These are phyloP conservation scores for Drosophila multiciliata DNA, from an alignment of 2,888 invertebrate species.

Conservation along the genomic window DNA sequence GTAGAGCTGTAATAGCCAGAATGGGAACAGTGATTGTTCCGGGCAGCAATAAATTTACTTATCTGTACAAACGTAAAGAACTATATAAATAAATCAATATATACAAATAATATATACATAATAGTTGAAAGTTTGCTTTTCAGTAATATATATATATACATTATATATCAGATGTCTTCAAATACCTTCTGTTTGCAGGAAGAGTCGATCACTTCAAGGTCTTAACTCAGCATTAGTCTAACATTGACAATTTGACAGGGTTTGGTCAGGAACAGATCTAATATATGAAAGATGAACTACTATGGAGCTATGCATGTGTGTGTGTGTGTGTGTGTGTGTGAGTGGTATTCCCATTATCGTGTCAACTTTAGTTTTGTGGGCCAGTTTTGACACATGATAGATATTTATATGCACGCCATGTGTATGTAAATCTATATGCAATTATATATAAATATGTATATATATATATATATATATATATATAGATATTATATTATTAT, in stretches of 20 bases:
- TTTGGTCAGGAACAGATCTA: conserved; percentile 11
- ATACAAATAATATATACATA: background rate
- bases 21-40: background rate
- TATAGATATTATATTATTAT: conserved; percentile 4
- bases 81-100: background rate
- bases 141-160: background rate
- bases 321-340: conserved; percentile 6
- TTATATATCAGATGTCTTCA: background rate
- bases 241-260: background rate
- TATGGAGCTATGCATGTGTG: background rate
- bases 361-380: conserved; percentile 47
- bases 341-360: conserved; percentile 24
- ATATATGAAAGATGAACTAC: background rate
- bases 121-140: background rate
- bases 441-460: background rate
- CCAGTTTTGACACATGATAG: conserved; percentile 51
- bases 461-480: conserved; percentile 1
- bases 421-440: background rate
- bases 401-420: conserved; percentile 11
- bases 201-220: conserved; percentile 3
- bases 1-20: background rate
- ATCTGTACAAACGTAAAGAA: background rate
- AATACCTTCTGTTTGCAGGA: background rate
- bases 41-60: background rate
- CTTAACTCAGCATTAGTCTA: background rate